Base-by-base conservation (phyloP, 1,140 invertebrate species). In the Penaeus indicus region DNA sequence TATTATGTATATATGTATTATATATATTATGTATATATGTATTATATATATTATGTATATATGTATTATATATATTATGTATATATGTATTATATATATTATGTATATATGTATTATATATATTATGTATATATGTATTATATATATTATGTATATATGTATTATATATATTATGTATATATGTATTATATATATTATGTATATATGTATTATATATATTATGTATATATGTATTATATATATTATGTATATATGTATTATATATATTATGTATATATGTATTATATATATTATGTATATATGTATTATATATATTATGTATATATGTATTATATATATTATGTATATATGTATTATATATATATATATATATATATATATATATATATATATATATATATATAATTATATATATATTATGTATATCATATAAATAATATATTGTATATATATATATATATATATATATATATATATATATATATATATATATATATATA, bases 211-310 rank as follows among this genome's bases (percentile, higher is more conserved):
- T 60, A 18, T 47, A 11, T 13, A 22, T 27, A 27, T 75, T 75
- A 27, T 32, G 38, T 75, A 27, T 75, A 75, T 75, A 75, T 27
- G 38, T 75, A 1, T 75, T 75, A 19, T 75, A 75, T 75, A 75
- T 27, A 75, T 75, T 72, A 72, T 72, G 27, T 72, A 72, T 72
- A 72, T 72, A 27, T 75, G 25, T n/a, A 27, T 72, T 75, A 75
- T 75, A 75, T 27, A 32, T 32, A 32, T 72, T 72, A 72, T 72
- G 18, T 72, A 38, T 27, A 75, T 75, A 75, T 22, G 2, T 5
- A 22, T 75, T 19, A 75, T 27, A 75, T 27, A 75, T 75, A 75
- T 27, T 82, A 62, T 21, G 32, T 82, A 62, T 82, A 69, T 69
- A 69, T 69, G 19, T 22, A 72, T 25, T 19, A 21, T 0, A 72